phyloP scores from a whole-genome alignment of 2,113 vertebrate species.

The Sus scrofa region DNA sequence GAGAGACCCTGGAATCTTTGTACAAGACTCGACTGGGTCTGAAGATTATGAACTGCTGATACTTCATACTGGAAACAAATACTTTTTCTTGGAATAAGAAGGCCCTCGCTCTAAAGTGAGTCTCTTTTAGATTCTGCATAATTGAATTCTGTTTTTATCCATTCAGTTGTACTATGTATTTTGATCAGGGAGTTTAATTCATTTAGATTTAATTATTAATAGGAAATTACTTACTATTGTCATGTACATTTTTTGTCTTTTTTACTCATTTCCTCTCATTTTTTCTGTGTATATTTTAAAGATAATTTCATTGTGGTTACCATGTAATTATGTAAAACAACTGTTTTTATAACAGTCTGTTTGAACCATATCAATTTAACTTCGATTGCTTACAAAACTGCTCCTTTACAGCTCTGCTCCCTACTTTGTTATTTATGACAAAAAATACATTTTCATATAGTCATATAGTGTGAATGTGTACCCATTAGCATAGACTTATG shows the following conservation, averaged over 20 bases:
- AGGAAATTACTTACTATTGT: background rate
- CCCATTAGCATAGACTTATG: background rate
- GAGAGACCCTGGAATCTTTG: slow-evolving; percentile 96
- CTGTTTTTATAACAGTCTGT: background rate
- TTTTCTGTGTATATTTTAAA: background rate
- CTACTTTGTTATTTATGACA: background rate
- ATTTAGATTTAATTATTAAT: background rate
- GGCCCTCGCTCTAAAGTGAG: slow-evolving; percentile 88
- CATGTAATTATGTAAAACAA: background rate
- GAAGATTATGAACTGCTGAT: slow-evolving; percentile 91
- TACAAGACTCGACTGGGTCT: slow-evolving; percentile 83
- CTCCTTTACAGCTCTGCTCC: background rate
- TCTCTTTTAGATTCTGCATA: background rate
- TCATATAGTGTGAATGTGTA: background rate
- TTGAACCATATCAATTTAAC: background rate
- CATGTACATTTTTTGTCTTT: background rate
- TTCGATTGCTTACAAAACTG: background rate
- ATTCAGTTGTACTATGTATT: background rate
- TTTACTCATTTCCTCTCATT: background rate
- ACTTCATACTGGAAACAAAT: slow-evolving; percentile 96
- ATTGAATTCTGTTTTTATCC: background rate
- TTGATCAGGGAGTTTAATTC: background rate
- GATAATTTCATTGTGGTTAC: background rate
- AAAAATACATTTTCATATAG: background rate
- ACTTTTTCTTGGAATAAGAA: slow-evolving; percentile 95